These are phyloP conservation scores for Zalophus californianus DNA, from an alignment of 2,797 vertebrate species.

Conservation along the genomic window DNA sequence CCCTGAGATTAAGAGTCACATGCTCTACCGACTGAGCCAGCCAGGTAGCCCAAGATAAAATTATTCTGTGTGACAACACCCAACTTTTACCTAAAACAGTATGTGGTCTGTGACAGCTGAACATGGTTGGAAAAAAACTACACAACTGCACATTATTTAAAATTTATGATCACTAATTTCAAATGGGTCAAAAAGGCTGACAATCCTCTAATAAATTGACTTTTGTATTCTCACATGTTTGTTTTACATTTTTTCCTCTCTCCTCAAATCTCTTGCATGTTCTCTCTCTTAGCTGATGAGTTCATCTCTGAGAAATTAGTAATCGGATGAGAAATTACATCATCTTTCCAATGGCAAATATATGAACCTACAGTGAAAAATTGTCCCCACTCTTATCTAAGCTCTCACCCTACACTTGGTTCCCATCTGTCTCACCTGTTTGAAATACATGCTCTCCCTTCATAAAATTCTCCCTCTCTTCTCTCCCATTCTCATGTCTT, in stretches of 20 bases:
- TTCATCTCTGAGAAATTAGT: neutral
- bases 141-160: neutral
- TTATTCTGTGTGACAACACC: neutral
- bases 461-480: neutral
- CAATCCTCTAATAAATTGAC: neutral
- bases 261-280: neutral
- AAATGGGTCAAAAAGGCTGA: neutral
- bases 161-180: neutral
- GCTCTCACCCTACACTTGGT: neutral
- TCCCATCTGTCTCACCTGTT: neutral
- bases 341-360: neutral
- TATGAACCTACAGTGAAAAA: neutral
- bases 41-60: neutral
- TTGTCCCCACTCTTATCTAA: neutral
- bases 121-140: neutral
- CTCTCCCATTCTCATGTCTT: neutral
- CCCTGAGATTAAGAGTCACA: neutral
- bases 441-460: neutral
- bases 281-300: neutral
- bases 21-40: neutral
- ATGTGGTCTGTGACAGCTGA: neutral
- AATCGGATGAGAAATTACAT: neutral
- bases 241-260: neutral
- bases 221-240: neutral
- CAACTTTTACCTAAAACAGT: neutral